phyloP scores from a whole-genome alignment of 2,888 invertebrate species.

The Nymphalis c-album region DNA sequence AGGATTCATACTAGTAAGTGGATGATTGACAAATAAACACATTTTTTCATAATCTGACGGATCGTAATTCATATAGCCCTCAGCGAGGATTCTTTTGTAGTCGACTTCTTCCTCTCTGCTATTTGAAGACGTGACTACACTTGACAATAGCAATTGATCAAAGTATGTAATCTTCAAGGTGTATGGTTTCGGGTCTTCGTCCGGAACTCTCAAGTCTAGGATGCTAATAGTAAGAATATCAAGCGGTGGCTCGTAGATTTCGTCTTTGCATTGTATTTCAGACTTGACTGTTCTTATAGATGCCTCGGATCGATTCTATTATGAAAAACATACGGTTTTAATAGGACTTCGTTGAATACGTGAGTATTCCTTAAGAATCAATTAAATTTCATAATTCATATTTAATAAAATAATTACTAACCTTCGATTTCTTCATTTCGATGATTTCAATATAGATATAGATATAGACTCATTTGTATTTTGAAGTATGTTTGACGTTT shows the following conservation, averaged over 20 bases:
- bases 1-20: conserved; percentile 58
- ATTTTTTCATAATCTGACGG: conserved; percentile 72
- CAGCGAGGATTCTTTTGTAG: conserved; percentile 40
- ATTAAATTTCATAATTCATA: too few species aligned
- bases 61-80: conserved; percentile 60
- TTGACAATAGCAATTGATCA: conserved; percentile 56
- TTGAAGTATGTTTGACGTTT: too few species aligned
- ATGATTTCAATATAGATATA: too few species aligned
- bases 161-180: conserved; percentile 56
- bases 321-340: background rate
- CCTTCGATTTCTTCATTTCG: too few species aligned
- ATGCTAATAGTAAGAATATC: conserved; percentile 56
- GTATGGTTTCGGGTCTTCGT: conserved; percentile 49
- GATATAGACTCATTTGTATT: too few species aligned
- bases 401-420: too few species aligned
- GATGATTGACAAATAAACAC: conserved; percentile 62
- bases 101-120: conserved; percentile 39
- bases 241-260: conserved; percentile 44
- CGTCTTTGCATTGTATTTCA: conserved; percentile 43
- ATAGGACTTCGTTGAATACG: too few species aligned
- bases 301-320: conserved; percentile 46
- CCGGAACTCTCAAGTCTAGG: conserved; percentile 50
- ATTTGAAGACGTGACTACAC: conserved; percentile 50
- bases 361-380: too few species aligned
- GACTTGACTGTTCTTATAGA: conserved; percentile 43